phyloP scores from a whole-genome alignment of 2,797 vertebrate species.

The Gadopsis marmoratus region DNA sequence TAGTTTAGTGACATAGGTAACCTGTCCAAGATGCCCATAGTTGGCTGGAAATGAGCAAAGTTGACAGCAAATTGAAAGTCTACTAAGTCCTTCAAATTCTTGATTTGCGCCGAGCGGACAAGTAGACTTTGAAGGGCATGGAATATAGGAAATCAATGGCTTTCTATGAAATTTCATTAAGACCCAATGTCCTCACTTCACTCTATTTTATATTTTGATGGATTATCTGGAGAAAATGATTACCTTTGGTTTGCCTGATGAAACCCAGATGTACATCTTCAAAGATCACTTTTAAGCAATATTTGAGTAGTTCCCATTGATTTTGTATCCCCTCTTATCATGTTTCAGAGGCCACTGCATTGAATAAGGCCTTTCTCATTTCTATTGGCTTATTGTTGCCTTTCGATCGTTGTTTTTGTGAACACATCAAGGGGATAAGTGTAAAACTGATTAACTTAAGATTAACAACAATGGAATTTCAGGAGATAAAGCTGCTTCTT shows the following conservation, averaged over 20 bases:
- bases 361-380: slow-evolving; percentile 72
- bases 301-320: slow-evolving; percentile 84
- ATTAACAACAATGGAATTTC: slow-evolving; percentile 87
- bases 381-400: slow-evolving; percentile 76
- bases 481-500: slow-evolving; percentile 86
- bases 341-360: slow-evolving; percentile 76
- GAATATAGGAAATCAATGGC: slow-evolving; percentile 97
- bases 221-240: slow-evolving; percentile 91
- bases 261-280: slow-evolving; percentile 83
- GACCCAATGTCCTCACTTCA: slow-evolving; percentile 88
- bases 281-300: slow-evolving; percentile 87
- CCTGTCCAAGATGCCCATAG: slow-evolving; percentile 92
- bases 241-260: slow-evolving; percentile 82
- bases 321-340: slow-evolving; percentile 86
- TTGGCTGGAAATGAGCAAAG: slow-evolving; percentile 94
- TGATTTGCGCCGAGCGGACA: slow-evolving; percentile 89
- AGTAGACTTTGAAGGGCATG: slow-evolving; percentile 91
- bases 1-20: slow-evolving; percentile 94
- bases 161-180: slow-evolving; percentile 97
- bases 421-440: slow-evolving; percentile 84
- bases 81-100: slow-evolving; percentile 97
- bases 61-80: slow-evolving; percentile 96
- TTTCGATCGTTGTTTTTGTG: slow-evolving; percentile 81
- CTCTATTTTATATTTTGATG: slow-evolving; percentile 96
- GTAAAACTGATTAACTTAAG: slow-evolving; percentile 88